Base-by-base conservation (phyloP, 2,113 vertebrate genomes). In the Physeter macrocephalus region DNA sequence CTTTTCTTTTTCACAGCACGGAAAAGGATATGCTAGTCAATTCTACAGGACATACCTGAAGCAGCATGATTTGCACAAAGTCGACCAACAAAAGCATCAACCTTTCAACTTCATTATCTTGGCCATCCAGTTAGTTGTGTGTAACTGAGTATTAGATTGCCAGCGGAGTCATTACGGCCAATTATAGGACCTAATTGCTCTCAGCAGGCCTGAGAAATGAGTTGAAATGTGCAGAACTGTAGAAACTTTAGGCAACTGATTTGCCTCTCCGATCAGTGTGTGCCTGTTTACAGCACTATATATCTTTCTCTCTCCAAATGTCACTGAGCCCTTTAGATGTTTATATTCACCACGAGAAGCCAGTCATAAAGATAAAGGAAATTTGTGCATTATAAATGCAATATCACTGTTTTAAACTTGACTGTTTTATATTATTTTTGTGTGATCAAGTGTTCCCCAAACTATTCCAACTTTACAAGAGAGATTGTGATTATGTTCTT, bases 221-320 rank as follows among this genome's bases (percentile, higher is more conserved):
- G 98, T 99, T 99, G 98, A 98, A 99, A 98, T 98, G 98, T 98
- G 98, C 98, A 98, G 98, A 99, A 99, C 98, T 99, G 99, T 99
- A 98, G 98, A 98, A 99, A 98, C 98, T 98, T 97, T 91, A 95
- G 98, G 98, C 98, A 98, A 97, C 97, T 95, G 98, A 96, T 94
- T 96, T 98, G 98, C 98, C 98, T 99, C 98, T 98, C 98, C 98
- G 98, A 99, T 99, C 99, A 99, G 99, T 98, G 99, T 99, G 99
- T 99, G 99, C 99, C 99, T 99, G 99, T 99, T 99, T 99, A 99
- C 99, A 99, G 99, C 99, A 99, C 99, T 99, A 99, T 99, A 98
- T 99, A 99, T 99, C 98, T 99, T 99, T 99, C 99, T 99, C 98
- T 99, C 98, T 99, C 98, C 98, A 99, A 99, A 99, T 98, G 98